Evolutionary conservation across 1,140 invertebrate genomes (phyloP), one percentile per base, ranked within the genome.

Genomic region (Brachionus rotundiformis): DNA sequence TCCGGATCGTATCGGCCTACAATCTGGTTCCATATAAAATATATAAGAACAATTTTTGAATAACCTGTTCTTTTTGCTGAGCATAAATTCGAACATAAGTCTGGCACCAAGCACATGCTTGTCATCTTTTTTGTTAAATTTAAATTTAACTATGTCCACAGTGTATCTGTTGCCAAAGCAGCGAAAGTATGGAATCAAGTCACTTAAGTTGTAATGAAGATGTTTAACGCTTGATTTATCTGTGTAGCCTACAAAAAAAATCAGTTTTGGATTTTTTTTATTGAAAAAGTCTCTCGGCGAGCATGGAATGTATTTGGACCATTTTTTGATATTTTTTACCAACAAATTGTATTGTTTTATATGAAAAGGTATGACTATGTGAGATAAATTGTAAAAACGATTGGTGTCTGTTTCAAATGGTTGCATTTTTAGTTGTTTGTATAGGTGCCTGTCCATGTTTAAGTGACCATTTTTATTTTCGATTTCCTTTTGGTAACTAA

Each of bases 291-390:
- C 59, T 16, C 36, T 13, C 5, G 25, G 7, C 3, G 2, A 36
- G 6, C 76, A 79, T 23, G 76, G 76, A 11, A 5, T 36, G 27
- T 79, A 79, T 19, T 19, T 4, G 8, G 47, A 54, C 76, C 76
- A 79, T 79, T 54, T 59, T 33, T 63, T 54, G 3, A 79, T 63
- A 59, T 79, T 79, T 8, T 31, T 25, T n/a, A 59, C 36, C 4
- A 79, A n/a, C 0, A 8, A 19, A 1, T 79, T 27, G 16, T 59
- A 31, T 63, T 79, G 76, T 79, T 79, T 79, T 54, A 63, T 54
- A 79, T 79, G 76, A 79, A 79, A 79, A 33, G 76, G 47, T 39
- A 79, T 63, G n/a, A 79, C 41, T 1, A 73, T 39, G 44, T 73
- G 68, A 3, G 36, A 44, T n/a, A 73, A n/a, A 23, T 73, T 73